These are phyloP conservation scores for Hartigia nigra DNA, from an alignment of 2,888 invertebrate genomes.

Conservation along the genomic window DNA sequence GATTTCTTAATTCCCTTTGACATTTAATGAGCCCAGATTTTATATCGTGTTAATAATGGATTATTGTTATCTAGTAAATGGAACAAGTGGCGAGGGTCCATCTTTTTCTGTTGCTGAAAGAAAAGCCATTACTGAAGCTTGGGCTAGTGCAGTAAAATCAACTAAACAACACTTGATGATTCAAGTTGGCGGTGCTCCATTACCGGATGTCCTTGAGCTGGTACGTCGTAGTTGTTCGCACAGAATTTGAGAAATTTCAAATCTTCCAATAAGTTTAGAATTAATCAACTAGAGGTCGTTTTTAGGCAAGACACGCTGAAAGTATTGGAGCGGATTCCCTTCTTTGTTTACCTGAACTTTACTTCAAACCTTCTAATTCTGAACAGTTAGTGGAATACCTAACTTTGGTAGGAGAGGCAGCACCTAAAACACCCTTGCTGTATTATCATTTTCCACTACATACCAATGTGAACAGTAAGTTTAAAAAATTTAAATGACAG, in stretches of 20 bases:
- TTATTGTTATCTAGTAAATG: slow-evolving; percentile 72
- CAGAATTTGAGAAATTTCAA: background rate
- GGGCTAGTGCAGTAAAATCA: slow-evolving; percentile 71
- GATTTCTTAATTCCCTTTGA: background rate
- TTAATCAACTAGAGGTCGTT: background rate
- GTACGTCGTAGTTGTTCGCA: slow-evolving; percentile 60
- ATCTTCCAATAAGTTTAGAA: background rate
- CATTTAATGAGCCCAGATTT: background rate
- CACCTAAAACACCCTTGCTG: slow-evolving; percentile 80
- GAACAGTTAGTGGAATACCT: slow-evolving; percentile 76
- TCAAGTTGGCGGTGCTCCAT: slow-evolving; percentile 78
- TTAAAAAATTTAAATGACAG: background rate
- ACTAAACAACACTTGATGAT: slow-evolving; percentile 74
- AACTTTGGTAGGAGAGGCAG: slow-evolving; percentile 74
- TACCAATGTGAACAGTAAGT: slow-evolving; percentile 78
- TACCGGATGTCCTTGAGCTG: slow-evolving; percentile 77
- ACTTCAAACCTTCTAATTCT: slow-evolving; percentile 75
- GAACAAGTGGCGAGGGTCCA: slow-evolving; percentile 83
- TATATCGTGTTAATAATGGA: background rate
- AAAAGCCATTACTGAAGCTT: slow-evolving; percentile 74
- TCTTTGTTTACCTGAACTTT: slow-evolving; percentile 80
- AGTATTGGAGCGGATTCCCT: slow-evolving; percentile 74
- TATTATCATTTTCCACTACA: slow-evolving; percentile 86
- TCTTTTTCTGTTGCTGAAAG: slow-evolving; percentile 76
- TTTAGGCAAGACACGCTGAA: slow-evolving; percentile 77